These are phyloP conservation scores for Formicarius rufipectus DNA, from an alignment of 2,113 vertebrate genomes.

Conservation along the genomic window DNA sequence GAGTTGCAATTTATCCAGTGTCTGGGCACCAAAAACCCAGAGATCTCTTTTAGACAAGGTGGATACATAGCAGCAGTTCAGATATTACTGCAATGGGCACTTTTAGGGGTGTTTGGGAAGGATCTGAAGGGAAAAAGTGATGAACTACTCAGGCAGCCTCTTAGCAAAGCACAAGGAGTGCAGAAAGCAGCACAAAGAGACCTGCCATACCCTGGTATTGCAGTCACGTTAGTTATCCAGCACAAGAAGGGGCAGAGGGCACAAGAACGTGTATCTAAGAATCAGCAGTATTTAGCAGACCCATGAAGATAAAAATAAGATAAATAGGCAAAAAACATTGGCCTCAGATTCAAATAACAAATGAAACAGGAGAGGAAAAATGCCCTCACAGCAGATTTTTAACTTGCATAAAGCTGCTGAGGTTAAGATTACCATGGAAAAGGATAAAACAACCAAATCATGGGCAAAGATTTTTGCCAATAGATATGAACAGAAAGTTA, in stretches of 20 bases:
- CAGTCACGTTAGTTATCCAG: neutral
- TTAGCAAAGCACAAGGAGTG: neutral
- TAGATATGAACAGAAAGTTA: neutral
- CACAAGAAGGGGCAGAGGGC: neutral
- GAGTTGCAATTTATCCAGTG: neutral
- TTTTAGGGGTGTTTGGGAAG: neutral
- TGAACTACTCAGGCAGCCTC: neutral
- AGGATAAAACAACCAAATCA: neutral
- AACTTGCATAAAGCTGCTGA: neutral
- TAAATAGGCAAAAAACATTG: neutral
- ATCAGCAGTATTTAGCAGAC: neutral
- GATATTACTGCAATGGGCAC: neutral
- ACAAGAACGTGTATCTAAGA: rapidly evolving
- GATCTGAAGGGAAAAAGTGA: neutral
- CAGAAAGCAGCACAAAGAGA: neutral
- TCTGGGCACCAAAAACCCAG: neutral
- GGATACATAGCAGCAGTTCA: neutral
- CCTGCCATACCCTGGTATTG: neutral
- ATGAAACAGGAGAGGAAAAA: neutral
- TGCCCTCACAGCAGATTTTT: neutral
- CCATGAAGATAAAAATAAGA: neutral
- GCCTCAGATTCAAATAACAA: neutral
- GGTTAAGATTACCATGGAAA: neutral
- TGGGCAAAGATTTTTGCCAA: neutral
- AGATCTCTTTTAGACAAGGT: neutral